A percentile compares a stretch with the other conserved stretches of the same genome.
These are phyloP conservation scores for Semnopithecus entellus DNA, from an alignment of 2,113 vertebrate genomes.

Conservation along the genomic window DNA sequence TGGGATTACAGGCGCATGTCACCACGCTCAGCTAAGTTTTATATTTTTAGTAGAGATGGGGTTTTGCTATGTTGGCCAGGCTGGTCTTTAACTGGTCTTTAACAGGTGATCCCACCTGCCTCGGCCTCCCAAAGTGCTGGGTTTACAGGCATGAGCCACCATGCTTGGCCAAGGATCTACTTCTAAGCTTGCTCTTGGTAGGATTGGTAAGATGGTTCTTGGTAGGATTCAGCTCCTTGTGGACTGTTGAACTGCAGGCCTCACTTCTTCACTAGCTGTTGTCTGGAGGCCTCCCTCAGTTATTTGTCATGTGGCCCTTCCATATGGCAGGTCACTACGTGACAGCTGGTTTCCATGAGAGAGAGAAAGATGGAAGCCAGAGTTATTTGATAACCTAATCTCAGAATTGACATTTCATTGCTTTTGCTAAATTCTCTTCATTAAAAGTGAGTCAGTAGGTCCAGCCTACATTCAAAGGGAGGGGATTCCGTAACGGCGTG, in stretches of 20 bases:
- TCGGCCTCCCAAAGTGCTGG: too few relatives aligned
- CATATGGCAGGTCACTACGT: background rate
- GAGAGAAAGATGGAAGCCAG: background rate
- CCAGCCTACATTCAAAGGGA: background rate
- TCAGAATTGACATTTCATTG: background rate
- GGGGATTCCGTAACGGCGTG: background rate
- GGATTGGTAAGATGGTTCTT: background rate
- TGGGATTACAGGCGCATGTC: too few relatives aligned
- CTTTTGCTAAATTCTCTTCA: background rate
- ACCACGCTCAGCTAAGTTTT: too few relatives aligned
- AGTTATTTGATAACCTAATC: background rate
- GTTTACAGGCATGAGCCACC: too few relatives aligned
- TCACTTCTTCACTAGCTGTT: background rate
- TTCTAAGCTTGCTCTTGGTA: background rate
- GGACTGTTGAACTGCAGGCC: background rate
- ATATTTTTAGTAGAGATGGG: too few relatives aligned
- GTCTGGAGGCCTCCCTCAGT: background rate
- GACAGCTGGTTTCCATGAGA: background rate
- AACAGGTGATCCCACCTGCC: too few relatives aligned
- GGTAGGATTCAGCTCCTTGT: background rate
- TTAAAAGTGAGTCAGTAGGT: background rate
- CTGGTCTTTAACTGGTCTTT: too few relatives aligned
- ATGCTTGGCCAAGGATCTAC: background rate
- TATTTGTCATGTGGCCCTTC: background rate
- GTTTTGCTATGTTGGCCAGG: too few relatives aligned